These are phyloP conservation scores for Antheraea yamamai DNA, from an alignment of 2,888 invertebrate genomes.

Conservation along the genomic window DNA sequence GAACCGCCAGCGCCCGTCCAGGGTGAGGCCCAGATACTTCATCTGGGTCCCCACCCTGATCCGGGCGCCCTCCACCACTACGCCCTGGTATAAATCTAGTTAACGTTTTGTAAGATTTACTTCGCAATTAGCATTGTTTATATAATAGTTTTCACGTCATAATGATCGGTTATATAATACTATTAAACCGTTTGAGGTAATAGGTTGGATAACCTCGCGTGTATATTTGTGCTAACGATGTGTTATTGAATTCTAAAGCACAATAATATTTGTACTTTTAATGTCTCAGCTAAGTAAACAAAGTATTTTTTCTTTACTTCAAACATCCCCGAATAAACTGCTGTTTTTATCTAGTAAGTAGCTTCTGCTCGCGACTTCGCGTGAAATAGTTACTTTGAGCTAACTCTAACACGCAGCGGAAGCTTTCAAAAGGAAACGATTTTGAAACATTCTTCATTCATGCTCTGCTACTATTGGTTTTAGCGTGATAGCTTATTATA, in stretches of 20 bases:
- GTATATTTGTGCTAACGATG: neutral
- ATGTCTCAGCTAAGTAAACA: neutral
- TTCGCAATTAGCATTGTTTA: slow-evolving; percentile 7
- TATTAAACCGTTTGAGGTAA: slow-evolving; percentile 1
- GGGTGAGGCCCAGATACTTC: too few species aligned
- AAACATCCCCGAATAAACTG: neutral
- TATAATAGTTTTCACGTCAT: neutral
- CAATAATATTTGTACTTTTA: neutral
- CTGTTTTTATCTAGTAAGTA: neutral
- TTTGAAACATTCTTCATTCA: too few species aligned
- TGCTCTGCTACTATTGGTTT: too few species aligned
- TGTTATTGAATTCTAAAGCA: neutral
- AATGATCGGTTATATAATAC: slow-evolving; percentile 1
- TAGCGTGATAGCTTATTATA: too few species aligned
- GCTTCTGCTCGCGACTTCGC: too few species aligned
- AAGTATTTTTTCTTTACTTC: neutral
- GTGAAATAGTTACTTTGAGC: too few species aligned
- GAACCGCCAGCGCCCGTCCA: too few species aligned
- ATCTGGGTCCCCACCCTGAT: too few species aligned
- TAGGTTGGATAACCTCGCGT: slow-evolving; percentile 3
- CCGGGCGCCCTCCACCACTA: too few species aligned
- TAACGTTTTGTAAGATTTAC: neutral
- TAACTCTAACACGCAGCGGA: too few species aligned
- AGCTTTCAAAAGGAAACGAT: too few species aligned
- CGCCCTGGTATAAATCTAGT: neutral